phyloP scores from a whole-genome alignment of 2,113 vertebrate genomes.

The Corythornis cristatus region DNA sequence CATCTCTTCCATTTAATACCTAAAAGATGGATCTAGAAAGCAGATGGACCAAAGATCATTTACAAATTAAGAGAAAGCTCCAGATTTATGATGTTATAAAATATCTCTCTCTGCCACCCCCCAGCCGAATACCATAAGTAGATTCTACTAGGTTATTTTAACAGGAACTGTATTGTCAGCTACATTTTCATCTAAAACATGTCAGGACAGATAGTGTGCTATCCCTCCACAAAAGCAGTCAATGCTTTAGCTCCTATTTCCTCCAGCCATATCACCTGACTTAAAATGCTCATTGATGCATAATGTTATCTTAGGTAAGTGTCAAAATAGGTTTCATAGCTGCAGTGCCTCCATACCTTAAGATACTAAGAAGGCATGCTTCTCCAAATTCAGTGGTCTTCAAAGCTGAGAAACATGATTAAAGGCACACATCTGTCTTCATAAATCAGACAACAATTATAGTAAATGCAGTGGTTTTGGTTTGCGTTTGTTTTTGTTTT shows the following conservation, averaged over 20 bases:
- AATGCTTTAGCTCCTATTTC: background rate
- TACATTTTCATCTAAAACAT: background rate
- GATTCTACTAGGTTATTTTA: background rate
- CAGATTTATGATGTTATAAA: background rate
- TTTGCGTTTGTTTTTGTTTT: too few species aligned
- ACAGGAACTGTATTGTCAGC: background rate
- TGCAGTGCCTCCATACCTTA: background rate
- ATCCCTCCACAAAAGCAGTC: background rate
- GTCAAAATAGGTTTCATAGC: background rate
- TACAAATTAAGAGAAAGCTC: background rate
- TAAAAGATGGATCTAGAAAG: background rate
- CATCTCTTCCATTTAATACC: background rate
- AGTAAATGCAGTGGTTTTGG: background rate
- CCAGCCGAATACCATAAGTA: background rate
- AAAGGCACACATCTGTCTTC: background rate
- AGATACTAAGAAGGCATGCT: background rate
- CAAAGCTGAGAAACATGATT: background rate
- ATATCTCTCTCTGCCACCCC: background rate
- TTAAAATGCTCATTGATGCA: background rate
- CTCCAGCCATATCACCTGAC: background rate
- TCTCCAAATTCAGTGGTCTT: background rate
- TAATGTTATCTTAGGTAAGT: background rate
- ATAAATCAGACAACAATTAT: background rate
- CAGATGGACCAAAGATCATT: background rate
- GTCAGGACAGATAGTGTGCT: background rate